Percentiles rank a stretch among this genome's conserved stretches.
Evolutionary conservation across 2,113 vertebrate species (phyloP).

Genomic region (Loxodonta africana): DNA sequence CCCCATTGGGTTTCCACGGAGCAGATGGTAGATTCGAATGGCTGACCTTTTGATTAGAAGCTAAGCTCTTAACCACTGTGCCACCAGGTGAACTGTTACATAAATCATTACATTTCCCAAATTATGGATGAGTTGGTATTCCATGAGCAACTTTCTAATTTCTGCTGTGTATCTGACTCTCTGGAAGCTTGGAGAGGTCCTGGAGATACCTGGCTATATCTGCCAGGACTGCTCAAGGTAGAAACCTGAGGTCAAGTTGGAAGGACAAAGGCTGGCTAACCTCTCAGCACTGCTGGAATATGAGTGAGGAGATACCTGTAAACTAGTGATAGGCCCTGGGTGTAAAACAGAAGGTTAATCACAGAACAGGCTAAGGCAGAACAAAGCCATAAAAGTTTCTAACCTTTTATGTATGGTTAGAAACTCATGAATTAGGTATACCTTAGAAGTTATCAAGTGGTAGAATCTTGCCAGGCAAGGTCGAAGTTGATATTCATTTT

Average conservation of each 20-base stretch:
- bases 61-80: too few species aligned
- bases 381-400: too few species aligned
- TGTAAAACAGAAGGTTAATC: neutral
- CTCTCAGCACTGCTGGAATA: neutral
- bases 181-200: rapidly evolving
- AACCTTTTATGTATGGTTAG: neutral
- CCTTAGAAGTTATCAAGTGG: neutral
- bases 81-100: neutral
- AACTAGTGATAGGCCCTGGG: too few species aligned
- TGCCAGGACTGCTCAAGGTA: neutral
- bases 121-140: neutral
- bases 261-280: neutral
- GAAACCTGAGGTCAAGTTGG: neutral
- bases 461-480: constrained; percentile 6
- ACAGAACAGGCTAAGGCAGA: neutral
- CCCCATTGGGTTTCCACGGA: too few species aligned
- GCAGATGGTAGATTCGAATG: too few species aligned
- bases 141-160: neutral
- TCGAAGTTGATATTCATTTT: neutral
- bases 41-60: too few species aligned
- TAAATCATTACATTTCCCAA: neutral
- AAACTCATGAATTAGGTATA: neutral
- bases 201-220: neutral
- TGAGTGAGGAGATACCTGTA: neutral
- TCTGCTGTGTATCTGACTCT: neutral